Percentiles rank a stretch among this genome's conserved stretches.
These are phyloP conservation scores for Ciconia stormi DNA, from an alignment of 2,113 vertebrate genomes.

Conservation along the genomic window DNA sequence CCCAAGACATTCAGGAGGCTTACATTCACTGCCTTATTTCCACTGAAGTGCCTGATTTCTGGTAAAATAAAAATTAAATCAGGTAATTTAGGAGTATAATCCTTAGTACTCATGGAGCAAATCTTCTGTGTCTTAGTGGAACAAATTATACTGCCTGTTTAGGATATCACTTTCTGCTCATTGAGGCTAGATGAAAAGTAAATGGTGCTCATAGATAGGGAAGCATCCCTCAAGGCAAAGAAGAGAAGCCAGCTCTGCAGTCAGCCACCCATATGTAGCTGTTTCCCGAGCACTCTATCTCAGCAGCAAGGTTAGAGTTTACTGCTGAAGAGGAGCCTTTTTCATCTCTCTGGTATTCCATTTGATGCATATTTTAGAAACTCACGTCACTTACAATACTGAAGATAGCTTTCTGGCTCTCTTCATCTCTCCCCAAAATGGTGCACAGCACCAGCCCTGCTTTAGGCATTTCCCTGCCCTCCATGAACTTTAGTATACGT, in stretches of 20 bases:
- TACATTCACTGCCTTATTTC: background rate
- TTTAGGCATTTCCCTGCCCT: background rate
- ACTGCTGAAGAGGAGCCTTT: background rate
- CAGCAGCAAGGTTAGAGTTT: background rate
- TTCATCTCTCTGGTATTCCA: background rate
- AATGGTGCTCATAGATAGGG: background rate
- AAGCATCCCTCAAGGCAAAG: background rate
- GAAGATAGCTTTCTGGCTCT: background rate
- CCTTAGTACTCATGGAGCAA: background rate
- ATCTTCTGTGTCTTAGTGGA: slow-evolving; percentile 1
- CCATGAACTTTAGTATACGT: background rate
- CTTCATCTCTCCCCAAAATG: background rate
- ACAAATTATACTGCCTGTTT: background rate
- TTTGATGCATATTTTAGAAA: slow-evolving; percentile 44
- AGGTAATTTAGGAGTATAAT: background rate
- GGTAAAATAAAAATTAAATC: background rate
- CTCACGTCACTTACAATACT: background rate
- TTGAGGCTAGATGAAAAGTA: background rate
- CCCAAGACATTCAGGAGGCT: background rate
- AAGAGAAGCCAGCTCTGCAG: background rate
- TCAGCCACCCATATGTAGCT: background rate
- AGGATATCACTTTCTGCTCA: background rate
- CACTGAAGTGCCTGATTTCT: background rate
- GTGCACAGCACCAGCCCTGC: background rate
- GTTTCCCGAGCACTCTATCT: background rate